Base-by-base conservation (phyloP, 2,888 invertebrate species). In the Drosophila yooni region DNA sequence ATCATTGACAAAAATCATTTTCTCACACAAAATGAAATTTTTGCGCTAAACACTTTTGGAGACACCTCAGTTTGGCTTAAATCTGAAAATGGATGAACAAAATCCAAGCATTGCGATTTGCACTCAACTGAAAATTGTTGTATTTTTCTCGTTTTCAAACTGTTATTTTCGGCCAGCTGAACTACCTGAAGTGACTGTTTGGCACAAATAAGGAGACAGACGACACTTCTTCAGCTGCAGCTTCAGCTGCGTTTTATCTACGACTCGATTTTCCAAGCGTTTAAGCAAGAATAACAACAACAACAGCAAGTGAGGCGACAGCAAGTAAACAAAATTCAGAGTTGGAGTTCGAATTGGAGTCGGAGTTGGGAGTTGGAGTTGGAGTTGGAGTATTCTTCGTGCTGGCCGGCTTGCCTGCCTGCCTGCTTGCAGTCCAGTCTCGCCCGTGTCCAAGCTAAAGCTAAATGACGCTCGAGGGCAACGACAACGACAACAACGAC, bases 381-480 rank as follows among this genome's bases (percentile, higher is more conserved):
- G n/a, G 1, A 38, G 1, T 11, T 13, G 43, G 46, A 46, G 46
- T 25, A 8, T 46, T 25, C 46, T 25, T 46, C 21, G 4, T 56
- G 67, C 38, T 29, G 50, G 67, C 36, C 10, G 18, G 33, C 34
- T 15, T 34, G 52, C 74, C 64, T 54, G 56, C 36, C 10, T 27
- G 34, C 34, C 10, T 34, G 53, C 69, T 68, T 53, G 27, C 40
- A 36, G 11, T 60, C 61, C 79, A 38, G 58, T 70, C 29, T 51
- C 29, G 31, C n/a, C 7, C 33, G 56, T 60, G 67, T 82, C 67
- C 69, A 57, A 65, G 72, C 76, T 83, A 83, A 57, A 65, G 72
- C 76, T 83, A 83, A 88, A 88, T 81, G 89, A 76, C 65, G 83
- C 84, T 84, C 59, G 88, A 87, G 84, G 89, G 88, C 88, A 87